A percentile compares a stretch with the other conserved stretches of the same genome.
These are phyloP conservation scores for Bubo blakistoni DNA, from an alignment of 2,113 vertebrate genomes.

Conservation along the genomic window DNA sequence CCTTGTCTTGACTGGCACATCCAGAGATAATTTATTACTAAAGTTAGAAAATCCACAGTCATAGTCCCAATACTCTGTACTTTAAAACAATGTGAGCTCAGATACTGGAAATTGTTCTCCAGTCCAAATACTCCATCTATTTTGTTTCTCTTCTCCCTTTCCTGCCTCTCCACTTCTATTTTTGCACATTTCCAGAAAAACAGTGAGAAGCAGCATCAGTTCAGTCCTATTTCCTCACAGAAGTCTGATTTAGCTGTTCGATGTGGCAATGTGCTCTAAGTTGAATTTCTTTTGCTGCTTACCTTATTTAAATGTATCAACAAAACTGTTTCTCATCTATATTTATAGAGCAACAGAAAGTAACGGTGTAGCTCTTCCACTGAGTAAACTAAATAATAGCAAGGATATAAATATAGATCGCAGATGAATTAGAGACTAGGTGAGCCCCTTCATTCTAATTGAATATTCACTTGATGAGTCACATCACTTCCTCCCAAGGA, in stretches of 20 bases:
- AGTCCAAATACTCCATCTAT: neutral
- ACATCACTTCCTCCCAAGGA: neutral
- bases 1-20: neutral
- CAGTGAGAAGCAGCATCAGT: neutral
- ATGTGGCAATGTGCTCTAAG: neutral
- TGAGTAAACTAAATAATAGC: neutral
- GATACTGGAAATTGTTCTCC: neutral
- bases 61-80: neutral
- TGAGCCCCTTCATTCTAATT: neutral
- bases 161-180: too few relatives aligned
- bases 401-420: neutral
- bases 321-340: neutral
- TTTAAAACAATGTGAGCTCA: neutral
- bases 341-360: slow-evolving; percentile 20
- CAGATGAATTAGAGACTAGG: neutral
- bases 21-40: neutral
- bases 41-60: neutral
- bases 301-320: neutral
- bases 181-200: neutral
- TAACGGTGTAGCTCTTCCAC: neutral
- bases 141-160: neutral
- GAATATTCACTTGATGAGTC: neutral
- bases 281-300: neutral
- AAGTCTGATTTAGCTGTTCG: neutral
- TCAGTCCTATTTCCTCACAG: neutral